Evolutionary conservation across 2,888 invertebrate species (phyloP), one percentile per base, ranked within the genome.

Genomic region (Heliconius cydno): DNA sequence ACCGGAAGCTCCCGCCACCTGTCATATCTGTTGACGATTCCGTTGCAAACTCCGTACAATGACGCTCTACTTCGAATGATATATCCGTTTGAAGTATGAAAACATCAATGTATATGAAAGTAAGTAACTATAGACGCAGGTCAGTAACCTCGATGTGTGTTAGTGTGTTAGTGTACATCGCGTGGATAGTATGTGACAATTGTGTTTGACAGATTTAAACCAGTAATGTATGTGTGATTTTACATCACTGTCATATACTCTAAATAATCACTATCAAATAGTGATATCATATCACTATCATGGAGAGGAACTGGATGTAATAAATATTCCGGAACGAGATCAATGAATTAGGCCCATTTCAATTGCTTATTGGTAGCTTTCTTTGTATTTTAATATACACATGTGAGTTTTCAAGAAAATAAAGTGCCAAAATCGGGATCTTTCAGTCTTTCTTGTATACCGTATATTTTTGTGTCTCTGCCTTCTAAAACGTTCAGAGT

Each of bases 251-350:
- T 60, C 22, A 52, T 22, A 22, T 7, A 52, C 19, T 22, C 22
- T 6, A 19, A 19, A 22, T 52, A 52, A 60, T 60, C n/a, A 60
- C 60, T 60, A 60, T 57, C 57, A 7, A 22, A 22, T 57, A n/a
- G 10, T 57, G 10, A 57, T 57, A 57, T 57, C 22, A n/a, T 57
- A 57, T 3, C 60, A 60, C 82, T 82, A 82, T 82, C 82, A 82
- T 81, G 80, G 80, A 79, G 80, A 80, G 80, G 70, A 80, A 72
- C 80, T 83, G 83, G 83, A 85, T 84, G 84, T 84, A 82, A 57
- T 57, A 57, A 57, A 57, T 15, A 52, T 52, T 13, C 19, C 15
- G 4, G 52, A 19, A 41, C 13, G 13, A 13, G 41, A 2, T 46
- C 41, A 46, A 13, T 46, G 4, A 46, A 46, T 46, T 46, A 46